Conservation (phyloP, 2,113 vertebrate genomes). For the Vulpes vulpes region DNA sequence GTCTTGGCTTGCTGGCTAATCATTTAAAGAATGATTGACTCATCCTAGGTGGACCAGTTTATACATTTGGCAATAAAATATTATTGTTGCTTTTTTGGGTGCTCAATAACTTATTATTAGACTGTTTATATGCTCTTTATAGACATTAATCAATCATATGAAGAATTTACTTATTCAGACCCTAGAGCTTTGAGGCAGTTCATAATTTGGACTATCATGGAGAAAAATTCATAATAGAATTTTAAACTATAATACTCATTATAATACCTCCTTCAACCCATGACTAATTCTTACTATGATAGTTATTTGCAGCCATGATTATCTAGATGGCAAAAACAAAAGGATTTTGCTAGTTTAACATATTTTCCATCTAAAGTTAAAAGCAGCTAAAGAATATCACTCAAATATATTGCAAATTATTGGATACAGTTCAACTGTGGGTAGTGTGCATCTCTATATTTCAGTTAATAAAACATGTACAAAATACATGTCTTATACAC, state of each 20-base stretch:
- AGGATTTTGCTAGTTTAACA: not conserved
- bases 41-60: not conserved
- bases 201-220: not conserved
- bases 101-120: not conserved
- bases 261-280: not conserved
- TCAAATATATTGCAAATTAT: not conserved
- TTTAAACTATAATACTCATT: not conserved
- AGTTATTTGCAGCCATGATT: not conserved
- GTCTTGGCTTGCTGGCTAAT: not conserved
- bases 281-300: not conserved
- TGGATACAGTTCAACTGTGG: not conserved
- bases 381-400: not conserved
- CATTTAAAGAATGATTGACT: not conserved
- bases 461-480: not conserved
- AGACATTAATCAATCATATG: not conserved
- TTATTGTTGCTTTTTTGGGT: not conserved
- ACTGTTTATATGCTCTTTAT: not conserved
- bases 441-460: not conserved
- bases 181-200: not conserved
- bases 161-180: constrained; percentile 21
- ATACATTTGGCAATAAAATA: not conserved
- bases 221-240: not conserved
- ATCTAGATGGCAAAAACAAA: not conserved
- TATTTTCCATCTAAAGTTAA: not conserved
- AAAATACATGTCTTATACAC: not conserved